phyloP scores from a whole-genome alignment of 2,113 vertebrate species.

The Trematomus loennbergii region DNA sequence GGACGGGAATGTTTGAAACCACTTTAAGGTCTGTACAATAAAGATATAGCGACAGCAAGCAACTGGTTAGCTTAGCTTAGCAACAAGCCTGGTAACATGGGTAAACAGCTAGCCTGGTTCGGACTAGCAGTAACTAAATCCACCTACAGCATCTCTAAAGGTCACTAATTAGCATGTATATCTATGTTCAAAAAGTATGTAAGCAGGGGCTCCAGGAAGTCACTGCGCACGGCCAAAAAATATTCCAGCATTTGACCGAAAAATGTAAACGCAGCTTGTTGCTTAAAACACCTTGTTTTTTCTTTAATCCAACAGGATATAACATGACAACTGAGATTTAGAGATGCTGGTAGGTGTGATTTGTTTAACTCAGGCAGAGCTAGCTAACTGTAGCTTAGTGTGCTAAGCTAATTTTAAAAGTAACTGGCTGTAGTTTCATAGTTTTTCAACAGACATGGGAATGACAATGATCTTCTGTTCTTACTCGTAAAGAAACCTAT shows the following conservation, averaged over 20 bases:
- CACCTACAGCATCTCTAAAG: neutral
- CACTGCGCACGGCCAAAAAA: neutral
- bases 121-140: neutral
- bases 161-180: neutral
- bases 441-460: neutral
- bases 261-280: neutral
- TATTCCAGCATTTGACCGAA: neutral
- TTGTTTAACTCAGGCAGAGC: neutral
- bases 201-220: neutral
- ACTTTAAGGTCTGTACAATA: neutral
- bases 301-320: neutral
- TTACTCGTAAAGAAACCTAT: neutral
- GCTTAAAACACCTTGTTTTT: neutral
- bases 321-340: neutral
- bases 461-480: neutral
- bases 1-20: neutral
- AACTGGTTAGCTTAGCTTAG: slow-evolving; percentile 8
- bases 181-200: neutral
- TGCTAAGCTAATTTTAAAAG: neutral
- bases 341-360: neutral
- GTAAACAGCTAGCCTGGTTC: neutral
- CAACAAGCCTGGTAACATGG: neutral
- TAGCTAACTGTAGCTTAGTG: neutral
- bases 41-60: neutral
- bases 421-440: neutral